Evolutionary conservation across 1,140 invertebrate genomes (phyloP).

Genomic region (Hycleus cichorii): DNA sequence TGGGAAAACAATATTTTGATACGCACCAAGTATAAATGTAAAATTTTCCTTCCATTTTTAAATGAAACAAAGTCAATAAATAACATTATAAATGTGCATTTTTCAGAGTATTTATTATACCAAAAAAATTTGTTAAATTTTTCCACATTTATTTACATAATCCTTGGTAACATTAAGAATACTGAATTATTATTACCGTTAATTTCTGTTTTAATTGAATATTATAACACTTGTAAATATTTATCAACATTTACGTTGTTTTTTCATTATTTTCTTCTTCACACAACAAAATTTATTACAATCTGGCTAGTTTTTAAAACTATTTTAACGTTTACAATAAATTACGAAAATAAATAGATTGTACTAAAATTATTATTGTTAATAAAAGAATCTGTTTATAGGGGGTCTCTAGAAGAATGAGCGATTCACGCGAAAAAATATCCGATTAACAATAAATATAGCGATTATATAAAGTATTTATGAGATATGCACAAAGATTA

Average conservation of each 20-base stretch:
- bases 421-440: not conserved
- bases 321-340: not conserved
- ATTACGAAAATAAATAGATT: conserved; percentile 33
- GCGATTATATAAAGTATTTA: not conserved
- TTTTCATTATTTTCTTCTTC: not conserved
- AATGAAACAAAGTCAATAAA: not conserved
- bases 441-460: not conserved
- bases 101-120: conserved; percentile 18
- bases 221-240: not conserved
- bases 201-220: not conserved
- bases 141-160: conserved; percentile 29
- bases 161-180: conserved; percentile 39
- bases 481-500: conserved; percentile 1
- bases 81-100: not conserved
- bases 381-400: not conserved
- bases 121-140: conserved; percentile 13
- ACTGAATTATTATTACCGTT: conserved; percentile 30
- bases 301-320: not conserved
- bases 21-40: not conserved
- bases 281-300: not conserved
- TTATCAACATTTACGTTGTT: not conserved
- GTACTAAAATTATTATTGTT: conserved; percentile 1
- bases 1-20: not conserved
- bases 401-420: not conserved
- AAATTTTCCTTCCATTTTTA: not conserved